Percentiles rank a stretch among this genome's conserved stretches.
Evolutionary conservation across 2,113 vertebrate species (phyloP).

Genomic region (Gopherus evgoodei): DNA sequence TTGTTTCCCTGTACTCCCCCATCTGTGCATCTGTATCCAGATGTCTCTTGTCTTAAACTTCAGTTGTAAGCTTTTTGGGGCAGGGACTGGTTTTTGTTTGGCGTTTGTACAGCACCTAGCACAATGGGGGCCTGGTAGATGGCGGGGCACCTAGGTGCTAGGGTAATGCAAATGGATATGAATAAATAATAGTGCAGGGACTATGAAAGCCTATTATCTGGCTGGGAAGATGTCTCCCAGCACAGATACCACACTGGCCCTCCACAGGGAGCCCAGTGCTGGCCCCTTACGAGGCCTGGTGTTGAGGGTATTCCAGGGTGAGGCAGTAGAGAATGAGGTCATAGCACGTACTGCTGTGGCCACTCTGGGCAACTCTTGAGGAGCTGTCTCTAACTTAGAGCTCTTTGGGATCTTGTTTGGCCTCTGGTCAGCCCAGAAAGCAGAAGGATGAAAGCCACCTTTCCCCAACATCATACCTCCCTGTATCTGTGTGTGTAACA

Average conservation of each 20-base stretch:
- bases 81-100: background rate
- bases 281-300: background rate
- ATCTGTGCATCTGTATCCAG: no score
- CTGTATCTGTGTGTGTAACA: background rate
- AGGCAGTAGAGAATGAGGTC: background rate
- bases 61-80: no score
- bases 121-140: background rate
- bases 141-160: background rate
- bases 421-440: background rate
- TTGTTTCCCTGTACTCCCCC: background rate
- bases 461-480: background rate
- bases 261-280: background rate
- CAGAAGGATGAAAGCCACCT: background rate
- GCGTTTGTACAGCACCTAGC: background rate
- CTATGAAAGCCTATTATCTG: background rate
- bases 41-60: no score
- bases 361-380: background rate
- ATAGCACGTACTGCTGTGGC: background rate
- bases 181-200: background rate
- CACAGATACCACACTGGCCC: background rate
- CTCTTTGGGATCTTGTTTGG: background rate
- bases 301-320: background rate
- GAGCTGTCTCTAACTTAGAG: background rate
- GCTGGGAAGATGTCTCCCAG: background rate
- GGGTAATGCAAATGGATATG: background rate